Base-by-base conservation (phyloP, 1,140 invertebrate genomes). In the Capitella teleta region DNA sequence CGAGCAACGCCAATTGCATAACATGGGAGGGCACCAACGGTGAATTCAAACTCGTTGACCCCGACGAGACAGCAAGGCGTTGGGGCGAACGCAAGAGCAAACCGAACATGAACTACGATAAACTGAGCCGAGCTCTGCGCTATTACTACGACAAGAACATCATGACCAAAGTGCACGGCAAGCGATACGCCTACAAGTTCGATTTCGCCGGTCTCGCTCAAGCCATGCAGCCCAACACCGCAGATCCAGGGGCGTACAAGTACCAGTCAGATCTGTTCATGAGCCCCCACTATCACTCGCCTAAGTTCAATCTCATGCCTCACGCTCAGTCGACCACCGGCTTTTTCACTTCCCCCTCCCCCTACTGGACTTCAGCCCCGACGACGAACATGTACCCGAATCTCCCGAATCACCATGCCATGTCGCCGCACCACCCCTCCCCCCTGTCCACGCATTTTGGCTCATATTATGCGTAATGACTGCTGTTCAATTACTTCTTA, bases 71-170 rank as follows among this genome's bases (percentile, higher is more conserved):
- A 40, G 94, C 94, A 1, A 78, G 91, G 53, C 78, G 89, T 57
- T 98, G 94, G 95, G 95, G 95, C 40, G 92, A 96, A 73, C 77
- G 93, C 50, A 98, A 98, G 74, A 92, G 87, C 34, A 98, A 98
- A 73, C 94, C 94, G 25, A 98, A 98, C 73, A 98, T 98, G 94
- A 98, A 98, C 77, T 98, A 98, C 73, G 94, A 98, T 74, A 98
- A 98, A 77, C 82, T 98, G 55, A 94, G 88, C 64, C 79, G 94
- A 55, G 93, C 93, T 50, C 78, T 98, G 57, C 87, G 94, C 16
- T 53, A 76, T 78, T 79, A 79, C 59, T 79, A 79, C 63, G 78
- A 79, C 62, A 79, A 80, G 58, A 79, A 79, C 61, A 79, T 79
- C 53, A 78, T 79, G 71, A 78, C 76, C 24, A 79, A 79, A 63